Conservation (phyloP, 2,113 vertebrate species). For the Isurus oxyrinchus region DNA sequence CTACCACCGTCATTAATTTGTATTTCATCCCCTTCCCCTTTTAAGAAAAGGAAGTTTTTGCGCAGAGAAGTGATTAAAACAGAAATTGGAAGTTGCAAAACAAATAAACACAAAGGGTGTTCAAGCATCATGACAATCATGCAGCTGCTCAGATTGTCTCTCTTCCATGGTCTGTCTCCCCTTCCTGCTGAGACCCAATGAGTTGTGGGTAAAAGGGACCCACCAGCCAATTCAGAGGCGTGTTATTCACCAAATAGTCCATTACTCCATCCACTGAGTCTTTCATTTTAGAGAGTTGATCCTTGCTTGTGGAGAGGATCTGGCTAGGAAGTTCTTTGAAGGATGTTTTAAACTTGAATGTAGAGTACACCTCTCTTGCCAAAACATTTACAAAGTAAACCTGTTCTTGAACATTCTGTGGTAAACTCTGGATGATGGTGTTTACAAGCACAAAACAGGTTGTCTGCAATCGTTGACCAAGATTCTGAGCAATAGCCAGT, state of each 20-base stretch:
- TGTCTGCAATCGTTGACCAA: constrained; percentile 68
- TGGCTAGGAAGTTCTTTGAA: constrained; percentile 67
- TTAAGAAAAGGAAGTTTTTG: not conserved
- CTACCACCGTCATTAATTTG: not conserved
- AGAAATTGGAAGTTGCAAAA: not conserved
- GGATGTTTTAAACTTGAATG: constrained; percentile 51
- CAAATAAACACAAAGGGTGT: not conserved
- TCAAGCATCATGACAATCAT: not conserved
- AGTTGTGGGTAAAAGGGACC: constrained; percentile 66
- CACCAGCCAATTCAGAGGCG: constrained; percentile 78
- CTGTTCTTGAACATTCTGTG: constrained; percentile 69
- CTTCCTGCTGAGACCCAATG: constrained; percentile 48
- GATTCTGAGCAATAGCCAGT: constrained; percentile 65
- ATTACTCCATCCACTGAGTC: constrained; percentile 61
- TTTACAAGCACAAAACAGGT: constrained; percentile 67
- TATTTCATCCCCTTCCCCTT: not conserved
- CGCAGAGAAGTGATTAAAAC: not conserved
- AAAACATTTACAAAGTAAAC: constrained; percentile 55
- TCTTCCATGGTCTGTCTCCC: constrained; percentile 45
- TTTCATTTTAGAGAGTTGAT: constrained; percentile 66
- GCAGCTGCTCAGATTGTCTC: constrained; percentile 41
- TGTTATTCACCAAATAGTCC: constrained; percentile 84
- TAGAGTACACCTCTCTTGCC: constrained; percentile 62
- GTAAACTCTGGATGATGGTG: constrained; percentile 70
- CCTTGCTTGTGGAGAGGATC: constrained; percentile 64